Evolutionary conservation across 2,888 invertebrate species (phyloP).

Genomic region (Spicauda simplicius): DNA sequence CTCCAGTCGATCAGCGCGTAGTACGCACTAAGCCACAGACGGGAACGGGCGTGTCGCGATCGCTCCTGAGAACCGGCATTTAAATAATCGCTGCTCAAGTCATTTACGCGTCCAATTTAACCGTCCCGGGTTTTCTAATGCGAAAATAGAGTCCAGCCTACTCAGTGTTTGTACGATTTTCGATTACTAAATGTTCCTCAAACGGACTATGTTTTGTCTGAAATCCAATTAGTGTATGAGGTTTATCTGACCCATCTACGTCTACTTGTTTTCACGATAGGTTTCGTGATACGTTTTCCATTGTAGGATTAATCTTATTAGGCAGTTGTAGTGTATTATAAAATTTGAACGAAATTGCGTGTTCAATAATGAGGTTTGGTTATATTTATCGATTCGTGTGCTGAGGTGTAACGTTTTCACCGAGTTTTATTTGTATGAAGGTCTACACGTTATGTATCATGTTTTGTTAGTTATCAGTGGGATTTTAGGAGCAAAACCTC

Average conservation of each 20-base stretch:
- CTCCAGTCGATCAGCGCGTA: slow-evolving; percentile 59
- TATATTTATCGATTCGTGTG: slow-evolving; percentile 56
- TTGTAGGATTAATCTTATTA: slow-evolving; percentile 13
- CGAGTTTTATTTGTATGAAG: slow-evolving; percentile 35
- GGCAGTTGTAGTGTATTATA: slow-evolving; percentile 17
- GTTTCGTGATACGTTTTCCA: slow-evolving; percentile 40
- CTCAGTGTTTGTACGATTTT: slow-evolving; percentile 50
- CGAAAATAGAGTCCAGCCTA: slow-evolving; percentile 39
- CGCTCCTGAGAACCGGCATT: slow-evolving; percentile 57
- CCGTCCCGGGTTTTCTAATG: slow-evolving; percentile 67
- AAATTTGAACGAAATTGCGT: slow-evolving; percentile 45
- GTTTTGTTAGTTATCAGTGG: not conserved
- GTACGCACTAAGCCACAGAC: slow-evolving; percentile 67
- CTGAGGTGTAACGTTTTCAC: slow-evolving; percentile 38
- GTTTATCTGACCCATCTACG: slow-evolving; percentile 16
- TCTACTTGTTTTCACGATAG: slow-evolving; percentile 47
- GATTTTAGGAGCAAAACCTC: not conserved
- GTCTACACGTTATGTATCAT: slow-evolving; percentile 26
- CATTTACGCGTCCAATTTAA: slow-evolving; percentile 63
- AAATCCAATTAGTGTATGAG: slow-evolving; percentile 28
- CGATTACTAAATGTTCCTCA: slow-evolving; percentile 2
- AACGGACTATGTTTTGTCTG: not conserved
- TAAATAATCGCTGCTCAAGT: slow-evolving; percentile 56
- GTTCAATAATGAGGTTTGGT: slow-evolving; percentile 55
- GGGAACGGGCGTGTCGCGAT: slow-evolving; percentile 56